Percentiles rank a stretch among this genome's conserved stretches.
Conservation (phyloP, 2,888 invertebrate species). For the Clusia tigrina region DNA sequence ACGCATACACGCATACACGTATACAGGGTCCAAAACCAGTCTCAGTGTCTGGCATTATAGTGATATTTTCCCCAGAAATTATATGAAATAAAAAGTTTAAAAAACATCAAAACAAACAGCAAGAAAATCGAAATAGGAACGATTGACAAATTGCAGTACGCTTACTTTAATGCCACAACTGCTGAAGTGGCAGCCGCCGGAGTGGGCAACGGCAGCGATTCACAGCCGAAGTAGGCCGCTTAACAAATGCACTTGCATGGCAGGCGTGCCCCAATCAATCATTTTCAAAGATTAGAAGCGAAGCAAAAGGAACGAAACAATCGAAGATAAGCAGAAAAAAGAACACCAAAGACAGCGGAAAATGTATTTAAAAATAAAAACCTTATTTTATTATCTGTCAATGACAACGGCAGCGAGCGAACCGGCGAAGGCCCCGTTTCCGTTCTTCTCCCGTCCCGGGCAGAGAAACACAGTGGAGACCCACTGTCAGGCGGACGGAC, state of each 20-base stretch:
- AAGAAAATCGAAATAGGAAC: not conserved
- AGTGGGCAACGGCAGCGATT: not conserved
- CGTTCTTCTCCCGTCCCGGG: too few relatives aligned
- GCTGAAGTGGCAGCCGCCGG: not conserved
- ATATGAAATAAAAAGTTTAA: not conserved
- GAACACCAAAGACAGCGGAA: not conserved
- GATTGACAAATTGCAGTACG: not conserved
- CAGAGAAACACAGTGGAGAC: too few relatives aligned
- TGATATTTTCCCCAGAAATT: not conserved
- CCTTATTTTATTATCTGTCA: not conserved
- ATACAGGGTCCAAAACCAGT: not conserved
- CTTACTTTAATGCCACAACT: not conserved
- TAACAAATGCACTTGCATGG: not conserved
- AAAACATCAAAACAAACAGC: not conserved
- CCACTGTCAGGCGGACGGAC: too few relatives aligned
- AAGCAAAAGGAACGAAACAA: not conserved
- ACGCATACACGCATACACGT: not conserved
- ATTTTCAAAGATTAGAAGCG: not conserved
- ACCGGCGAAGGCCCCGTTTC: too few relatives aligned
- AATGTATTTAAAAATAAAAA: not conserved
- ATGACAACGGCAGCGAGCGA: not conserved
- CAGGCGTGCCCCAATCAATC: not conserved
- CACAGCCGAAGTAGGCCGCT: too few relatives aligned
- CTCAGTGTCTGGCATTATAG: not conserved
- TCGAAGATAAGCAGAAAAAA: not conserved